Percentiles rank a stretch among this genome's conserved stretches.
Evolutionary conservation across 2,888 invertebrate genomes (phyloP).

Genomic region (Eupeodes luniger): DNA sequence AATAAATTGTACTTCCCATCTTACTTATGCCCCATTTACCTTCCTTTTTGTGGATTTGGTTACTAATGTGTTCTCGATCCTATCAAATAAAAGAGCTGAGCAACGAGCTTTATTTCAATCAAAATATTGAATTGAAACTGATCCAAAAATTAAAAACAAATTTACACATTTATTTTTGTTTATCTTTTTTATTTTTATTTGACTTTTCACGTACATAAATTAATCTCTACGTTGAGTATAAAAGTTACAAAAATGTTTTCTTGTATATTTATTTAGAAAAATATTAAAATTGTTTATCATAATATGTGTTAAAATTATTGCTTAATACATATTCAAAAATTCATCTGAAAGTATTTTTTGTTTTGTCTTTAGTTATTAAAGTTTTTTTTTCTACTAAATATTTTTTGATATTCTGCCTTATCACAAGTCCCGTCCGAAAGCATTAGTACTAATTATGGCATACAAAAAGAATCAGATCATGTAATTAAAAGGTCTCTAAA

Average conservation of each 20-base stretch:
- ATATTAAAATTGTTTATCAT: slow-evolving; percentile 28
- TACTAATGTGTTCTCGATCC: no score
- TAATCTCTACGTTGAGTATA: slow-evolving; percentile 59
- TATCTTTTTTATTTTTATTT: slow-evolving; percentile 37
- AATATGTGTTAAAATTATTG: background rate
- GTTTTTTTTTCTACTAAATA: background rate
- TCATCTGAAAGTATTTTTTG: slow-evolving; percentile 25
- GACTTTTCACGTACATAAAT: slow-evolving; percentile 38
- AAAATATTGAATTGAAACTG: background rate
- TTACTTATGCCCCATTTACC: no score
- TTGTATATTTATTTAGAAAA: slow-evolving; percentile 58
- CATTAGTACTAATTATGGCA: no score
- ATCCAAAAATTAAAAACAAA: background rate
- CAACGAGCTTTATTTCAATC: background rate
- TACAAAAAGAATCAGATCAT: no score
- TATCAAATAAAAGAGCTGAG: slow-evolving; percentile 1
- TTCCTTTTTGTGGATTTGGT: no score
- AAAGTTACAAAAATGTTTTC: slow-evolving; percentile 49
- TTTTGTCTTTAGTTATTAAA: background rate
- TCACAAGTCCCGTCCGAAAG: no score
- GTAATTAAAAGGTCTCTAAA: no score
- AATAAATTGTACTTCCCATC: no score
- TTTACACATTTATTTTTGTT: background rate
- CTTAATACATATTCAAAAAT: slow-evolving; percentile 10
- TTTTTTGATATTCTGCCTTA: slow-evolving; percentile 1